These are phyloP conservation scores for Cryptoprocta ferox DNA, from an alignment of 2,797 vertebrate genomes.

Conservation along the genomic window DNA sequence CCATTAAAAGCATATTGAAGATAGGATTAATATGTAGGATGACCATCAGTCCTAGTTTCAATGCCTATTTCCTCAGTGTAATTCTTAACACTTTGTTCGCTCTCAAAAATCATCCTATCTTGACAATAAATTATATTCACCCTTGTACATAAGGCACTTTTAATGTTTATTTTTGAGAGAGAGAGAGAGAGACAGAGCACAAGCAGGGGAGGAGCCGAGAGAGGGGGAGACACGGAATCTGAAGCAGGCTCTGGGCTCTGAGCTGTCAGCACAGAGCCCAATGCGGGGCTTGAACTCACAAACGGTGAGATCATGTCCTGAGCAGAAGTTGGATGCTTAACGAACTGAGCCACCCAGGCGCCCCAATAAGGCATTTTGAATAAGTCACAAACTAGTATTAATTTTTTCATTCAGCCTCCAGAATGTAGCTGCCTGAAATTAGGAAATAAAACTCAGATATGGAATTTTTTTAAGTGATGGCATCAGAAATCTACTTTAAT, in stretches of 20 bases:
- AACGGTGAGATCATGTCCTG: too few species aligned
- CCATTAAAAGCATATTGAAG: not conserved
- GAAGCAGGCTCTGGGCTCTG: too few species aligned
- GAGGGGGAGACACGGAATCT: too few species aligned
- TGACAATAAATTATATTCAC: not conserved
- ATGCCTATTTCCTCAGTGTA: not conserved
- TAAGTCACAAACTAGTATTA: not conserved
- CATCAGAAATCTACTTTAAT: not conserved
- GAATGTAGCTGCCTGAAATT: conserved; percentile 22
- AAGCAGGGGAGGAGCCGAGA: too few species aligned
- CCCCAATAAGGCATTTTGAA: not conserved
- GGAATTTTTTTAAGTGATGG: not conserved
- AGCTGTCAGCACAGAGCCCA: too few species aligned
- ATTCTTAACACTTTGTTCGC: not conserved
- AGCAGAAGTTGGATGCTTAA: too few species aligned
- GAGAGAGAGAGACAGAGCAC: too few species aligned
- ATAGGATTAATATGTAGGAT: not conserved
- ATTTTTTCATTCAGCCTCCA: not conserved
- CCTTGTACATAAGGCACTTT: not conserved
- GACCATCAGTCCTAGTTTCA: not conserved
- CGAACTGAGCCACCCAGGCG: too few species aligned
- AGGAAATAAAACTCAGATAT: conserved; percentile 48
- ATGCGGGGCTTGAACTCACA: too few species aligned
- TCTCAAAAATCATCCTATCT: not conserved
- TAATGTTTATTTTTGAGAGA: too few species aligned